Conservation (phyloP, 1,140 invertebrate species). For the Charaxes varanes region DNA sequence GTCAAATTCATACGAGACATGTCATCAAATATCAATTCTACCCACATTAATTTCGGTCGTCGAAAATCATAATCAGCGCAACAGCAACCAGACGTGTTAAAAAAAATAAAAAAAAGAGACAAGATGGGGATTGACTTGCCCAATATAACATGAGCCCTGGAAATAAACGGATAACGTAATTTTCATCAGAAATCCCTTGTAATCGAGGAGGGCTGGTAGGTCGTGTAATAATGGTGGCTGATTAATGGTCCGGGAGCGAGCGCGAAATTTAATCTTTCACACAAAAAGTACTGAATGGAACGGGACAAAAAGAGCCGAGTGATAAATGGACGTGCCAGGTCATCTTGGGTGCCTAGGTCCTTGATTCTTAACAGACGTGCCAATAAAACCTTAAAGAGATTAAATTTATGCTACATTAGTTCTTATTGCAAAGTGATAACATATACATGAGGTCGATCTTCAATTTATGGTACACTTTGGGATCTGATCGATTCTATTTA, state of each 20-base stretch:
- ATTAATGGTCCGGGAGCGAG: slow-evolving; percentile 60
- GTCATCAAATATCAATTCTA: slow-evolving; percentile 49
- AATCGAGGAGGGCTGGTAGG: slow-evolving; percentile 15
- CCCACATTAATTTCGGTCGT: slow-evolving; percentile 40
- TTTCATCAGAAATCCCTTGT: not conserved
- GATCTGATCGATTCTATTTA: too few relatives aligned
- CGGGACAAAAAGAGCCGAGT: slow-evolving; percentile 53
- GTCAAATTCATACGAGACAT: slow-evolving; percentile 7
- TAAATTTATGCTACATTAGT: slow-evolving; percentile 1
- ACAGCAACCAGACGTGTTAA: slow-evolving; percentile 51
- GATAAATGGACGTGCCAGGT: slow-evolving; percentile 56
- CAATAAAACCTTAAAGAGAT: slow-evolving; percentile 8
- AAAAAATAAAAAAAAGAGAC: slow-evolving; percentile 53
- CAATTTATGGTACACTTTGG: too few relatives aligned
- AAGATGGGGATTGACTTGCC: slow-evolving; percentile 36
- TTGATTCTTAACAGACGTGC: slow-evolving; percentile 7
- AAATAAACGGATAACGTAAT: slow-evolving; percentile 15
- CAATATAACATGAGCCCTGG: slow-evolving; percentile 29
- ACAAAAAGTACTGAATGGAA: slow-evolving; percentile 67
- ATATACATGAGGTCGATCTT: too few relatives aligned
- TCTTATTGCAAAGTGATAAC: too few relatives aligned
- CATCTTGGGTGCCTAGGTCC: slow-evolving; percentile 40
- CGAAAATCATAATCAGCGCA: slow-evolving; percentile 65
- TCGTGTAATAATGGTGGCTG: slow-evolving; percentile 31
- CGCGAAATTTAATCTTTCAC: slow-evolving; percentile 65